Base-by-base conservation (phyloP, 2,113 vertebrate species). In the Coregonus clupeaformis region DNA sequence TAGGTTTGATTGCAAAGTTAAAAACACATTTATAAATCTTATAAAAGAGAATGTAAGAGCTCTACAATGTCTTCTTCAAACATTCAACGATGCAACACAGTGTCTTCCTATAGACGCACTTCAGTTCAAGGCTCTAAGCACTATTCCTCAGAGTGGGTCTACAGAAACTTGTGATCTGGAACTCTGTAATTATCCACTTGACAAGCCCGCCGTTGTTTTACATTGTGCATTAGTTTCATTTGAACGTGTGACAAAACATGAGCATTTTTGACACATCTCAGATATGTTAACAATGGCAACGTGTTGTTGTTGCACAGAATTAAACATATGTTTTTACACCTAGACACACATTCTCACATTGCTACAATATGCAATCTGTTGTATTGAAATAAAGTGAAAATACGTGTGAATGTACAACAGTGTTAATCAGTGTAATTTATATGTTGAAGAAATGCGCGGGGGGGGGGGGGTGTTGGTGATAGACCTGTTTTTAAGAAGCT, bases 311-410 rank as follows among this genome's bases (percentile, higher is more conserved):
- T 27, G 81, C 74, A 57, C 71, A 42, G 80, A 86, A 89, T 91
- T 89, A 90, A 90, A 90, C 87, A 90, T 77, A 82, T 84, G 82
- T 90, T 84, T 92, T 92, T 87, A 89, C 93, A 91, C 90, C 87
- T 85, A 82, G 83, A 90, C 82, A 91, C 82, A 74, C 86, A 80
- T 89, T 86, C 85, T 87, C 80, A 75, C 89, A 83, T 86, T 73
- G 81, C 67, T 80, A 85, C 88, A 90, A 89, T 88, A 84, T 84
- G 86, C 89, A 91, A 90, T 89, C 85, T 92, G 93, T 91, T 89
- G 80, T 62, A 87, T 84, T 84, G 80, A 91, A 91, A 89, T 86
- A 89, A 91, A 87, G 79, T 74, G 84, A 77, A 89, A 87, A 87
- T 81, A 81, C 84, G 85, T 71, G 76, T 71, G 84, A 82, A 79